Percentiles rank a stretch among this genome's conserved stretches.
These are phyloP conservation scores for Rhagoletis pomonella DNA, from an alignment of 1,140 invertebrate genomes.

Conservation along the genomic window DNA sequence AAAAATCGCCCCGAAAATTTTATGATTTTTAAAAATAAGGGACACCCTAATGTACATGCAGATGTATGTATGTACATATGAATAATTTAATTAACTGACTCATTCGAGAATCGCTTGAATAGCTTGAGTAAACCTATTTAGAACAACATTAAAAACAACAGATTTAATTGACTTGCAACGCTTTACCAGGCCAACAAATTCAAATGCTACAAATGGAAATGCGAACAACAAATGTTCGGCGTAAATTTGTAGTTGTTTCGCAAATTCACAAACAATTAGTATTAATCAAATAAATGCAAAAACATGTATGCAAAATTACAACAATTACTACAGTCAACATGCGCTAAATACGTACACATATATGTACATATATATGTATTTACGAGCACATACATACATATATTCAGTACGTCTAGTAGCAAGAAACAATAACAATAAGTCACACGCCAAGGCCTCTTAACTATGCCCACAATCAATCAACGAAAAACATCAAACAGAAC, in stretches of 20 bases:
- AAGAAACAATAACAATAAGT: not conserved
- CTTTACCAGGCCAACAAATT: not conserved
- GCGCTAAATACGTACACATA: not conserved
- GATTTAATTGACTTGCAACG: not conserved
- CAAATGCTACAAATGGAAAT: not conserved
- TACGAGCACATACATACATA: too few species aligned
- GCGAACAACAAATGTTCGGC: conserved; percentile 5
- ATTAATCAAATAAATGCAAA: not conserved
- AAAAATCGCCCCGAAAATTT: too few species aligned
- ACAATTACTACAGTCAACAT: not conserved
- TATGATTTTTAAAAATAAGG: not conserved
- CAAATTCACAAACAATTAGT: not conserved
- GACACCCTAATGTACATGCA: not conserved
- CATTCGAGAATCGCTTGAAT: not conserved
- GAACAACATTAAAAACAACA: not conserved
- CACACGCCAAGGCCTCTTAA: conserved; percentile 2
- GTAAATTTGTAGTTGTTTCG: not conserved
- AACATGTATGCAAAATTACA: not conserved
- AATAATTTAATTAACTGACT: not conserved
- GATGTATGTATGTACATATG: conserved; percentile 4
- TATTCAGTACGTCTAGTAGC: not conserved
- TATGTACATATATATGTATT: not conserved
- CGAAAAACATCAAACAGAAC: conserved; percentile 6
- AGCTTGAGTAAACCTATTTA: not conserved
- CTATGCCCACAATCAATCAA: not conserved